phyloP scores from a whole-genome alignment of 37 sponge, comb jelly and placozoan species.

The Chondrilla cf. caribensis region DNA sequence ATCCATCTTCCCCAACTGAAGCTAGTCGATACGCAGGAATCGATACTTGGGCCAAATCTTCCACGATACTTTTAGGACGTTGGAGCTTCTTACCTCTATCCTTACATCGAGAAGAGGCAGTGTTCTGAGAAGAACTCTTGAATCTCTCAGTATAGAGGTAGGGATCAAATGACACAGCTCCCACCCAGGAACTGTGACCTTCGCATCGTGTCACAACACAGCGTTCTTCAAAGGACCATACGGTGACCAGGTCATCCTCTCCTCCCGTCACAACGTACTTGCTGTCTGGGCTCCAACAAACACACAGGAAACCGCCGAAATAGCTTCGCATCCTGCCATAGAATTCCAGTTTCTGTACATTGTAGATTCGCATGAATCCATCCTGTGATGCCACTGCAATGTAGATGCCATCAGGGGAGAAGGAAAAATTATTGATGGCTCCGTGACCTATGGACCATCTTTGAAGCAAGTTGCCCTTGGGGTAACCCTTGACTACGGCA shows the following conservation, averaged over 20 bases:
- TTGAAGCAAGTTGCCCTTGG: constrained; percentile 32
- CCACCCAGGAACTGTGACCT: constrained; percentile 93
- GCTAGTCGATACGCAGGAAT: constrained; percentile 74
- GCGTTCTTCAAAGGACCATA: constrained; percentile 82
- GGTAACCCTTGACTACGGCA: constrained; percentile 46
- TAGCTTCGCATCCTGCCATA: constrained; percentile 90
- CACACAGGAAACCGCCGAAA: constrained; percentile 90
- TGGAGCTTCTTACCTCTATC: background rate
- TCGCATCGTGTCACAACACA: constrained; percentile 77
- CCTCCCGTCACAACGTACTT: constrained; percentile 89
- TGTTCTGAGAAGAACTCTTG: background rate
- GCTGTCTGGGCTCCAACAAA: constrained; percentile 98
- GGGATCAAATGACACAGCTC: constrained; percentile 89
- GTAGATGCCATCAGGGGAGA: constrained; percentile 88
- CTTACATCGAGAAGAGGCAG: background rate
- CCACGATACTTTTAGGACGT: constrained; percentile 1
- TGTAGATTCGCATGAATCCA: constrained; percentile 86
- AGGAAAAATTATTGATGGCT: constrained; percentile 71
- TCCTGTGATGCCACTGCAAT: constrained; percentile 90
- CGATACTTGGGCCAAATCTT: background rate
- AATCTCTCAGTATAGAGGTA: constrained; percentile 7
- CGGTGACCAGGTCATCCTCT: constrained; percentile 92
- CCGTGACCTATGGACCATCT: constrained; percentile 71
- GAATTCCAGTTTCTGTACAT: constrained; percentile 62
- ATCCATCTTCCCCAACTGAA: constrained; percentile 91